Evolutionary conservation across 2,113 vertebrate species (phyloP).

Genomic region (Hystrix brachyura): DNA sequence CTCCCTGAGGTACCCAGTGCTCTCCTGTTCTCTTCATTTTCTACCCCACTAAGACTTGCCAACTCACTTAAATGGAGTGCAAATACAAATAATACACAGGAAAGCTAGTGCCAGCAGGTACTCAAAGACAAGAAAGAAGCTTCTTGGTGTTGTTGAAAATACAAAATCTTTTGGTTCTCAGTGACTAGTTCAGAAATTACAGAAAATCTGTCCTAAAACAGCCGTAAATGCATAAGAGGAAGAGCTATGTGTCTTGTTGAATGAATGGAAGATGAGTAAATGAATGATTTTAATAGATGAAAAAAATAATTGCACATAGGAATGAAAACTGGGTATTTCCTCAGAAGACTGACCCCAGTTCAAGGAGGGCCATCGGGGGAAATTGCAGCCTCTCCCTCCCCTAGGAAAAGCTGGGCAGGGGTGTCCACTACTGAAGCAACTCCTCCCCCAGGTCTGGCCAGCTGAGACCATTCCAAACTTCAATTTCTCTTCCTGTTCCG

Average conservation of each 20-base stretch:
- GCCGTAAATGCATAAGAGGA: not conserved
- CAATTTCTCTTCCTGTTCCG: not conserved
- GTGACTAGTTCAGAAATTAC: conserved; percentile 31
- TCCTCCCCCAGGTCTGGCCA: not conserved
- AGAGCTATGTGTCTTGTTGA: not conserved
- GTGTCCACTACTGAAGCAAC: rapidly evolving
- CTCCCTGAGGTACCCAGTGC: not conserved
- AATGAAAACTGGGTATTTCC: not conserved
- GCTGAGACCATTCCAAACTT: not conserved
- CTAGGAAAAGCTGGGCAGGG: not conserved
- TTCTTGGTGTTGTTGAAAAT: conserved; percentile 22
- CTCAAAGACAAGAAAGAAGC: conserved; percentile 47
- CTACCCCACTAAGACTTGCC: not conserved
- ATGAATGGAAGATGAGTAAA: not conserved
- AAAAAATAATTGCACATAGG: not conserved
- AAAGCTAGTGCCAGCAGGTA: not conserved
- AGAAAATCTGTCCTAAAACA: not conserved
- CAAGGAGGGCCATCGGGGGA: not conserved
- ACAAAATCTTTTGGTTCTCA: conserved; percentile 14
- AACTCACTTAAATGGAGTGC: not conserved
- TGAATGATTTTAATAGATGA: not conserved
- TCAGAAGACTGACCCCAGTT: not conserved
- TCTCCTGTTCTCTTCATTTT: not conserved
- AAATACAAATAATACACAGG: not conserved
- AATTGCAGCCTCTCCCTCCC: not conserved